Conservation (phyloP, 2,888 invertebrate genomes). For the Apotomis capreana region DNA sequence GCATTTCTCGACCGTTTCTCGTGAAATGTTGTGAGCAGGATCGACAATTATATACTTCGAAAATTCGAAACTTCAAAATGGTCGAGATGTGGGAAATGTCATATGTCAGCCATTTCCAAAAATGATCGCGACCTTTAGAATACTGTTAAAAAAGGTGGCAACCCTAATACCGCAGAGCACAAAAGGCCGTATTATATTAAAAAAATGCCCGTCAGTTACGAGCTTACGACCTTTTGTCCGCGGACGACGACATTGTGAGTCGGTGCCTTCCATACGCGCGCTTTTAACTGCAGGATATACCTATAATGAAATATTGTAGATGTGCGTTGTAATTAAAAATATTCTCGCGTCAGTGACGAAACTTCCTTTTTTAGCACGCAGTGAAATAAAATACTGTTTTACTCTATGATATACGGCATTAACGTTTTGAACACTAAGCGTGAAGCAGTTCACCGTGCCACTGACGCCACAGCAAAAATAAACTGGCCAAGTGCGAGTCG, state of each 20-base stretch:
- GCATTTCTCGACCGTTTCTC: no score
- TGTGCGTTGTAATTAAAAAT: slow-evolving; percentile 24
- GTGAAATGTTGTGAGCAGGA: no score
- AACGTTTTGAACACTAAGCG: no score
- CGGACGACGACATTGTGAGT: not conserved
- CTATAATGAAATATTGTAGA: slow-evolving; percentile 16
- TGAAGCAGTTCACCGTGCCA: no score
- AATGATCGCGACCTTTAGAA: no score
- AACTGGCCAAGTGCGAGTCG: no score
- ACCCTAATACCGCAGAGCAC: not conserved
- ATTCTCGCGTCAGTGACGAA: slow-evolving; percentile 8
- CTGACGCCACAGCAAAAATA: no score
- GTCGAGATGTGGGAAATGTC: no score
- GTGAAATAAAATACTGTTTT: not conserved
- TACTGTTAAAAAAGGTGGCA: no score
- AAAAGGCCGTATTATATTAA: slow-evolving; percentile 4
- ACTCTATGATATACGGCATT: not conserved
- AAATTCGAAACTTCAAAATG: no score
- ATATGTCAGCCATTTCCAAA: no score
- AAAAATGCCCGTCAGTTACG: not conserved
- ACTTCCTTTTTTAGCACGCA: not conserved
- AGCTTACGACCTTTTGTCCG: not conserved
- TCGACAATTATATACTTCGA: no score
- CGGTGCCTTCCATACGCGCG: slow-evolving; percentile 11
- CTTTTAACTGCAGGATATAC: not conserved